Evolutionary conservation across 2,113 vertebrate species (phyloP), one percentile per base, ranked within the genome.

Genomic region (Sceloporus tristichus): DNA sequence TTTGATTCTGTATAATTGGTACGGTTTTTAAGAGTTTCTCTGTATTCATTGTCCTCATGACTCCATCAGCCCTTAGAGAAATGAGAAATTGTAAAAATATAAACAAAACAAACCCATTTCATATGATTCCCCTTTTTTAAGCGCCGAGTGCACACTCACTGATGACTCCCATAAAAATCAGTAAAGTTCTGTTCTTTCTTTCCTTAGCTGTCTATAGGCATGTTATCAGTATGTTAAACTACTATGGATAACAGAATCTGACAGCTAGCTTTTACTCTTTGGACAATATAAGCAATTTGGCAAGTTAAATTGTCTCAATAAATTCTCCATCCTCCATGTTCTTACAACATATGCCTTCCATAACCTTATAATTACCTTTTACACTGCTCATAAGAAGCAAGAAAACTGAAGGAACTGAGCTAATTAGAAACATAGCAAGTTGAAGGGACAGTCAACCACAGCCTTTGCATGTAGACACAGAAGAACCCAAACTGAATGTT

Each of bases 41-140:
- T 94, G 98, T 99, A 95, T 96, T 99, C 98, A 99, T 99, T 93
- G 98, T 99, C 95, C 98, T 98, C 98, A 99, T 99, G 76, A 99
- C 98, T 86, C 98, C 98, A 80, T 99, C 98, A 95, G 98, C 98
- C 90, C 98, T 99, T 92, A 95, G 86, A 59, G 85, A 90, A 94
- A 92, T 19, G 87, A 75, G 21, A 82, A 54, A 88, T 54, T 29
- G n/a, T 29, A 27, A 13, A 71, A 91, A 68, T 11, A 78, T 38
- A 23, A 92, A 86, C 9, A 95, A 77, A 0, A 74, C 13, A 89
- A 88, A 86, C 34, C 9, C 38, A 40, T 62, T 81, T 56, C 9
- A 19, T 40, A 38, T 54, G 4, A 83, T 8, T 13, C 1, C 11
- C 42, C 25, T 23, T 4, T 34, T 21, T n/a, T 21, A 10, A 5